phyloP scores from a whole-genome alignment of 2,888 invertebrate genomes.

The Torymus tubicola region DNA sequence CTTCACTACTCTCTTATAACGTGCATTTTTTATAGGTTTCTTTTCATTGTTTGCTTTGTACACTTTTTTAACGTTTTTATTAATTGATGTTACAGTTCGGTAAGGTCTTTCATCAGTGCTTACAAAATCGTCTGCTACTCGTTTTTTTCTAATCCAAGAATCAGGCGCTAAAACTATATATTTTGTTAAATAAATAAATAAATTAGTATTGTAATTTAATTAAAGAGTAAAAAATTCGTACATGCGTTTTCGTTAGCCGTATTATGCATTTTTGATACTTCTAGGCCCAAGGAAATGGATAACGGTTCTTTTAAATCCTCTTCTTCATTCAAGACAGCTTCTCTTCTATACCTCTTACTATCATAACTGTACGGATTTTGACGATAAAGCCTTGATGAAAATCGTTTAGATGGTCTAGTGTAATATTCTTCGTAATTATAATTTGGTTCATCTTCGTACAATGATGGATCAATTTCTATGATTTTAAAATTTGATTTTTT shows the following conservation, averaged over 20 bases:
- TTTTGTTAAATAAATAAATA: neutral
- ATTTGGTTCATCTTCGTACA: slow-evolving; percentile 56
- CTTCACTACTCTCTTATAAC: neutral
- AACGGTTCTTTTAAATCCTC: slow-evolving; percentile 30
- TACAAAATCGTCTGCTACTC: slow-evolving; percentile 4
- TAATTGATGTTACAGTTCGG: neutral
- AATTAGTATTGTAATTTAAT: too few species aligned
- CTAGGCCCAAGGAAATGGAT: slow-evolving; percentile 39
- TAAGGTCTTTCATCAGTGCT: neutral
- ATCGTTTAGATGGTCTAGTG: slow-evolving; percentile 19
- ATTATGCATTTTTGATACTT: slow-evolving; percentile 36
- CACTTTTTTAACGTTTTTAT: slow-evolving; percentile 48
- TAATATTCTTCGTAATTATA: slow-evolving; percentile 43
- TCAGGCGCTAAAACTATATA: slow-evolving; percentile 38
- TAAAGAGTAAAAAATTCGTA: slow-evolving; percentile 17
- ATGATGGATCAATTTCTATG: slow-evolving; percentile 61
- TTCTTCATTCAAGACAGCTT: neutral
- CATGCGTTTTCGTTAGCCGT: slow-evolving; percentile 3
- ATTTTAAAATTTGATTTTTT: slow-evolving; percentile 47
- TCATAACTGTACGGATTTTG: slow-evolving; percentile 6
- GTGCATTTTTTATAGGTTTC: slow-evolving; percentile 8
- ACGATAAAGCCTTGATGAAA: slow-evolving; percentile 12
- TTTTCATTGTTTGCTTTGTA: slow-evolving; percentile 1
- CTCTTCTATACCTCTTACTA: slow-evolving; percentile 40
- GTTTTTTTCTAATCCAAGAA: slow-evolving; percentile 27